phyloP scores from a whole-genome alignment of 2,797 vertebrate genomes.

The Pipistrellus nathusii region DNA sequence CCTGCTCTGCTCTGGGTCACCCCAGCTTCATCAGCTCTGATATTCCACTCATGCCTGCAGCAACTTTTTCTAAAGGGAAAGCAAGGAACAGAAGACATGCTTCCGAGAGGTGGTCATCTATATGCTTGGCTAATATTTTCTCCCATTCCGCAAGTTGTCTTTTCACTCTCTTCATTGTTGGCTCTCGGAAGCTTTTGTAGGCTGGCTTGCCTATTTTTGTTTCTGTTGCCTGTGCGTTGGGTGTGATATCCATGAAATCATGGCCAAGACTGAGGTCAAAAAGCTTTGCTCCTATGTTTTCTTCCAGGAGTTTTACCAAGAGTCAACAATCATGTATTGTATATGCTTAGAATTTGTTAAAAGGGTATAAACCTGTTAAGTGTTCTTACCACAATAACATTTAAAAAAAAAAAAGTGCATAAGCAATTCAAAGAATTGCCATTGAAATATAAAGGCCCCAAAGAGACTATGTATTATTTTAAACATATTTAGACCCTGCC shows the following conservation, averaged over 20 bases:
- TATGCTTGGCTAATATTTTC: neutral
- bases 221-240: neutral
- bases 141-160: neutral
- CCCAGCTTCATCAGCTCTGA: neutral
- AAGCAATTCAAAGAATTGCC: neutral
- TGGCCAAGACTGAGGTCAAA: neutral
- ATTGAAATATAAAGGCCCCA: neutral
- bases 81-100: too few species aligned
- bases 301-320: neutral
- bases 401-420: neutral
- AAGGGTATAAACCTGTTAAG: neutral
- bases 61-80: neutral
- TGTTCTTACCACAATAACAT: neutral
- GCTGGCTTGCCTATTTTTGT: neutral
- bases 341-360: neutral
- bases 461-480: neutral
- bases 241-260: neutral
- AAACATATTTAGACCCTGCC: neutral
- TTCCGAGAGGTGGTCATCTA: neutral
- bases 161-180: neutral
- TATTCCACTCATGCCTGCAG: neutral
- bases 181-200: neutral
- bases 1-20: neutral
- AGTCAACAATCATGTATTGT: neutral
- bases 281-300: neutral